Evolutionary conservation across 2,113 vertebrate species (phyloP).

Genomic region (Pelmatolapia mariae): DNA sequence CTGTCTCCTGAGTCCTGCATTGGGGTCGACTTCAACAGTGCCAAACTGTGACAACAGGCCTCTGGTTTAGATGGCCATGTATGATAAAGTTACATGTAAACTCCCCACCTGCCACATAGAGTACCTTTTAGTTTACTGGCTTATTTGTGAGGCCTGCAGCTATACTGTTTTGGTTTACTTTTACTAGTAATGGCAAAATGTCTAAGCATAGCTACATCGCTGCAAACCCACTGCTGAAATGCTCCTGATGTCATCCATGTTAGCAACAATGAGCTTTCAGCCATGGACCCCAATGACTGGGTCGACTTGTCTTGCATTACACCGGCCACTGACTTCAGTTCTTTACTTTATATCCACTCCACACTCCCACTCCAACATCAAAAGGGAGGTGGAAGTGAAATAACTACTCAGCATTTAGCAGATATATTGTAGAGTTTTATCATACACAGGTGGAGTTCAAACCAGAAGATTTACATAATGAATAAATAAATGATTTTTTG

Average conservation of each 20-base stretch:
- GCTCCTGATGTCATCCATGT: neutral
- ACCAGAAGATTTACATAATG: neutral
- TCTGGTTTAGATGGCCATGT: neutral
- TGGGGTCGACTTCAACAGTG: neutral
- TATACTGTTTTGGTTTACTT: neutral
- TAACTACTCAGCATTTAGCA: neutral
- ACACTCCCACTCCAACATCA: neutral
- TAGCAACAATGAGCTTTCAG: neutral
- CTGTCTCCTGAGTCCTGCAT: neutral
- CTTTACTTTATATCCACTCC: neutral
- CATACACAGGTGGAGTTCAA: neutral
- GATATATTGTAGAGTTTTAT: neutral
- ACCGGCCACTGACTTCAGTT: neutral
- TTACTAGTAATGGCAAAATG: neutral
- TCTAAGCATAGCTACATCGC: neutral
- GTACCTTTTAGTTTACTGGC: neutral
- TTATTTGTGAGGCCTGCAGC: neutral
- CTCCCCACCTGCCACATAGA: neutral
- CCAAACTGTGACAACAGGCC: neutral
- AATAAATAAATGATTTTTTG: neutral
- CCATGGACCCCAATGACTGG: neutral
- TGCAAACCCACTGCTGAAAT: neutral
- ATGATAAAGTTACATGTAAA: neutral
- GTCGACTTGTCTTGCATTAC: neutral
- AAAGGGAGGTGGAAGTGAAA: neutral